phyloP scores from a whole-genome alignment of 2,888 invertebrate genomes.

The Eugnorisma glareosa region DNA sequence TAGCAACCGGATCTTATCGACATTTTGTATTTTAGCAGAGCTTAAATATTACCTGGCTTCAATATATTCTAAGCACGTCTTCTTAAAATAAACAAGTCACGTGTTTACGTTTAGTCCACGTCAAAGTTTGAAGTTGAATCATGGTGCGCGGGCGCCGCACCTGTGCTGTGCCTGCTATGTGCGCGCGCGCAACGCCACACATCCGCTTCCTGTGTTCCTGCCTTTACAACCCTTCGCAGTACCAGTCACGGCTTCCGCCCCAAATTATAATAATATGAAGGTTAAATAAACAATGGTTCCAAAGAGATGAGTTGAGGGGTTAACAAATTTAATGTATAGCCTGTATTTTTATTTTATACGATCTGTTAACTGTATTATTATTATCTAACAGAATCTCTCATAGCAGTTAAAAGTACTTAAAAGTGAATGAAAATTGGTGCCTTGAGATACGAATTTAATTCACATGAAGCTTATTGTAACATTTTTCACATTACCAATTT shows the following conservation, averaged over 20 bases:
- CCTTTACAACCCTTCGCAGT: conserved; percentile 74
- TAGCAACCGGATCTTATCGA: conserved; percentile 49
- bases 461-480: not conserved
- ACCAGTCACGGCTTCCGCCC: conserved; percentile 75
- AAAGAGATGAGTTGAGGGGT: conserved; percentile 25
- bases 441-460: conserved; percentile 21
- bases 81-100: conserved; percentile 50
- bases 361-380: not conserved
- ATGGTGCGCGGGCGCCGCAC: conserved; percentile 62
- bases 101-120: conserved; percentile 76
- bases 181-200: conserved; percentile 74
- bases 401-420: not conserved
- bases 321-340: conserved; percentile 14
- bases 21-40: conserved; percentile 29
- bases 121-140: conserved; percentile 72
- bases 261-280: conserved; percentile 61
- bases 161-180: conserved; percentile 69
- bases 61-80: conserved; percentile 49
- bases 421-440: conserved; percentile 1
- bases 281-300: conserved; percentile 63
- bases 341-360: not conserved
- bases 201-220: conserved; percentile 88
- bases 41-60: not conserved
- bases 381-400: not conserved
- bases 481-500: conserved; percentile 12